Conservation (phyloP, 1,140 invertebrate genomes). For the Drosophila funebris region DNA sequence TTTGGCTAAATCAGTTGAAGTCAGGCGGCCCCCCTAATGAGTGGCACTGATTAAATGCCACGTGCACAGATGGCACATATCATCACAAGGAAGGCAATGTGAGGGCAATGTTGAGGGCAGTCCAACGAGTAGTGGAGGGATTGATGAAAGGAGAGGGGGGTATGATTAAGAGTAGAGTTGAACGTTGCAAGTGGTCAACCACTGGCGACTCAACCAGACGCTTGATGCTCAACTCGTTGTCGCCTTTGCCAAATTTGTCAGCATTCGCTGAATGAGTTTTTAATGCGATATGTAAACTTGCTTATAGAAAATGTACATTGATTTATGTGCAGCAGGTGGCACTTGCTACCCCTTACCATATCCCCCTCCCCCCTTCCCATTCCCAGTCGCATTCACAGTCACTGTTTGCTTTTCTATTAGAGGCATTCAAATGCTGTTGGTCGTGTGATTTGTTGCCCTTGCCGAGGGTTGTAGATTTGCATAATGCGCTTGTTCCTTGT, state of each 20-base stretch:
- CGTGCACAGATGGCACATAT: slow-evolving; percentile 39
- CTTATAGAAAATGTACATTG: slow-evolving; percentile 35
- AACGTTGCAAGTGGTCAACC: slow-evolving; percentile 77
- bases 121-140: too few species aligned
- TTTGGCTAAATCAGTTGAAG: slow-evolving; percentile 53
- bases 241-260: slow-evolving; percentile 31
- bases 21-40: slow-evolving; percentile 33
- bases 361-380: background rate
- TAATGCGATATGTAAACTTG: slow-evolving; percentile 56
- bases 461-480: slow-evolving; percentile 67
- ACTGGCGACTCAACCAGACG: slow-evolving; percentile 12
- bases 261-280: slow-evolving; percentile 40
- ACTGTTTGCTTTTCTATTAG: slow-evolving; percentile 71
- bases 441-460: slow-evolving; percentile 26
- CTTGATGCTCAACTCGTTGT: slow-evolving; percentile 2
- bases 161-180: too few species aligned
- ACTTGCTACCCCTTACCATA: slow-evolving; percentile 13
- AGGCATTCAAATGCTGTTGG: slow-evolving; percentile 27
- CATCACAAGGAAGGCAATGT: too few species aligned
- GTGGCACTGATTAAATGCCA: slow-evolving; percentile 56
- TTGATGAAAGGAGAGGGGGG: background rate
- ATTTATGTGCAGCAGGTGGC: slow-evolving; percentile 69
- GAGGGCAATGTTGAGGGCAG: background rate
- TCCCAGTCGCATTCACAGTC: slow-evolving; percentile 7
- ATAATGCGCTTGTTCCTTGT: slow-evolving; percentile 51